Base-by-base conservation (phyloP, 2,113 vertebrate species). In the Rutilus rutilus region DNA sequence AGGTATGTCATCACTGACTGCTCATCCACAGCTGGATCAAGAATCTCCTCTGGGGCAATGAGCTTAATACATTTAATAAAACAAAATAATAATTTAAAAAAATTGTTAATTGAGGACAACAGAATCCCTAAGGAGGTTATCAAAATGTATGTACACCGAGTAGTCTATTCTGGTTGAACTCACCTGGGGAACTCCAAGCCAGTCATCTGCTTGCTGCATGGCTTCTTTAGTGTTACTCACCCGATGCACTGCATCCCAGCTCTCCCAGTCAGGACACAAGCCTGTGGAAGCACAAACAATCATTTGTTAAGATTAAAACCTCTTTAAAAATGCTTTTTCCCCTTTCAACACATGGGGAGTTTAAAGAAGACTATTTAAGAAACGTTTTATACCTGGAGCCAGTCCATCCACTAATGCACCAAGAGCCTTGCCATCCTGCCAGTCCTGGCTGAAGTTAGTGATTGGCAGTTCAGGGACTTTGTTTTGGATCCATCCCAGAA, bases 401-500 rank as follows among this genome's bases (percentile, higher is more conserved):
- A 97, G 97, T 92, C 97, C 97, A 90, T 98, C 98, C 19, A 98
- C 97, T 81, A 98, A 94, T 9, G 97, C 97, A 73, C 98, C 97
- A 87, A 99, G 92, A 0, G 96, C 97, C 87, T 94, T 96, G 83
- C 97, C 97, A 5, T 96, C 94, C 84, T 96, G 96, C 97, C 97
- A 99, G 93, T 98, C 98, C 54, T 96, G 94, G 90, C 95, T 97
- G 90, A 98, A 98, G 93, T 99, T 99, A 1, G 92, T 96, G 91
- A 99, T 97, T 0, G 97, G 97, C 89, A 99, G 90, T 73, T 99
- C 96, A 0, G 97, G 97, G 77, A 99, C 95, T 92, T 97, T 98
- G 93, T 98, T 95, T 91, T 98, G 97, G 91, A 99, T 98, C 97
- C 97, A 99, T 75, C 97, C 97, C 85, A 99, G 93, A 85, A 98